Percentiles rank a stretch among this genome's conserved stretches.
These are phyloP conservation scores for Hydrotaea diabolus DNA, from an alignment of 2,888 invertebrate species.

Conservation along the genomic window DNA sequence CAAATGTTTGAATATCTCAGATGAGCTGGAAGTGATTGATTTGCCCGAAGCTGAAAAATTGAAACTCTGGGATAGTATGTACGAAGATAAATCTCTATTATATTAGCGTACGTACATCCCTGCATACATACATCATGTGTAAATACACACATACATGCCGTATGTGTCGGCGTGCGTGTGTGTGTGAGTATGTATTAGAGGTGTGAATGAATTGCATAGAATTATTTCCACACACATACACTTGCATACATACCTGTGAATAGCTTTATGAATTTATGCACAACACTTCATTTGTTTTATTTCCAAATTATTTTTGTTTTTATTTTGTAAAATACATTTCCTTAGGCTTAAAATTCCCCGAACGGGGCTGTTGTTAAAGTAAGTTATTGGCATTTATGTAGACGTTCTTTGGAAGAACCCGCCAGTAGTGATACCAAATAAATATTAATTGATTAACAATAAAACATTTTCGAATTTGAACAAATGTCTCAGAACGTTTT, in stretches of 20 bases:
- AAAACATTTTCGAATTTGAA: too few species aligned
- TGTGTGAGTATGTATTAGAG: too few species aligned
- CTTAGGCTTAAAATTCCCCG: not conserved
- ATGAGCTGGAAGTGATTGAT: constrained; percentile 78
- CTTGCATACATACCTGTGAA: not conserved
- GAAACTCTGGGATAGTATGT: constrained; percentile 78
- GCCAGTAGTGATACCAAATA: too few species aligned
- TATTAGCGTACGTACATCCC: constrained; percentile 64
- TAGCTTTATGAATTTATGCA: constrained; percentile 8
- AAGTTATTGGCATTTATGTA: too few species aligned
- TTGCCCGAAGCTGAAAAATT: constrained; percentile 79
- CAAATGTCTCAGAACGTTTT: not conserved
- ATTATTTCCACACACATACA: not conserved
- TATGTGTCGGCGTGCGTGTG: too few species aligned
- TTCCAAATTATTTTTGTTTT: not conserved
- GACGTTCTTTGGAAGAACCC: too few species aligned
- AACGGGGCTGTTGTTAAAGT: too few species aligned
- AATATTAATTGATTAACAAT: too few species aligned
- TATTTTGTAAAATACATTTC: not conserved
- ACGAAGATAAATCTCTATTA: constrained; percentile 72
- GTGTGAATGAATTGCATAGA: not conserved
- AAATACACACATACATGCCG: not conserved
- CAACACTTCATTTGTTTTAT: not conserved
- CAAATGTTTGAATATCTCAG: constrained; percentile 79
- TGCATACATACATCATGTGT: constrained; percentile 5